Evolutionary conservation across 2,888 invertebrate species (phyloP).

Genomic region (Melieria crassipennis): DNA sequence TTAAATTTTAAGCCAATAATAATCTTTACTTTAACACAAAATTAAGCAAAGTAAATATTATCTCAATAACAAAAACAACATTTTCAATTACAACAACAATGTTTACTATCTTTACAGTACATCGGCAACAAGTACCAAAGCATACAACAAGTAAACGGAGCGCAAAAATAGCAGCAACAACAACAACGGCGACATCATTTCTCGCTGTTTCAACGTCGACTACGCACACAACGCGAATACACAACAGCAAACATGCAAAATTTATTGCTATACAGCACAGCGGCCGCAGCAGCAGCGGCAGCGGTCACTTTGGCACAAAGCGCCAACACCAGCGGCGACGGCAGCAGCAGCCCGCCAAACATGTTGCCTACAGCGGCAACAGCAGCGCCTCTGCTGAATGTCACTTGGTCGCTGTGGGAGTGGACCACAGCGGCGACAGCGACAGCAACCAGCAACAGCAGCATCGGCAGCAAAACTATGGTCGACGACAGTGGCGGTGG

Average conservation of each 20-base stretch:
- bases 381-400: constrained; percentile 25
- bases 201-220: no score
- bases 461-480: constrained; percentile 4
- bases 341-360: not conserved
- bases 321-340: constrained; percentile 3
- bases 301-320: constrained; percentile 13
- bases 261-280: constrained; percentile 16
- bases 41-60: no score
- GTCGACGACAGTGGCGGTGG: not conserved
- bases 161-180: no score
- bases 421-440: constrained; percentile 34
- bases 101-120: no score
- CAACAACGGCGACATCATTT: no score
- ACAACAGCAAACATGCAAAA: constrained; percentile 21
- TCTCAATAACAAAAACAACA: no score
- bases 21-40: no score
- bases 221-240: not conserved
- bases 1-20: no score
- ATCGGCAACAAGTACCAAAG: no score
- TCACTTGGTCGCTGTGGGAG: constrained; percentile 36
- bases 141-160: no score
- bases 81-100: no score
- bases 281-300: constrained; percentile 16
- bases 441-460: not conserved
- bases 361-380: not conserved